Conservation (phyloP, 2,888 invertebrate genomes). For the Ellobium chinense region DNA sequence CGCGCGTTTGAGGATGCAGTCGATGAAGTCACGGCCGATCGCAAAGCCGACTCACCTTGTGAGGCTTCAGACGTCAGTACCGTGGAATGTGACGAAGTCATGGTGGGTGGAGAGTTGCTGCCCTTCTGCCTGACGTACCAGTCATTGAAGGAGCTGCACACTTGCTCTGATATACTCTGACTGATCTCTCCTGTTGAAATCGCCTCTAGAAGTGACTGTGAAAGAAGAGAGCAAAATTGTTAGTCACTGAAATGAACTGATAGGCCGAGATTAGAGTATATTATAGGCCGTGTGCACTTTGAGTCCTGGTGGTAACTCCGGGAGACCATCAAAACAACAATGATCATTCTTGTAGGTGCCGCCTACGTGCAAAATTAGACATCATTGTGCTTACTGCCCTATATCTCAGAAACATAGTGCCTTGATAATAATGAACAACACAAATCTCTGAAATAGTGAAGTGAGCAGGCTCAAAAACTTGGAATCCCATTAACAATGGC, state of each 20-base stretch:
- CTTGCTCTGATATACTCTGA: constrained; percentile 26
- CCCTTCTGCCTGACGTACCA: constrained; percentile 32
- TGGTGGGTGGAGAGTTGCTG: not conserved
- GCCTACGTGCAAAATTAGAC: no score
- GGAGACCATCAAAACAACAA: no score
- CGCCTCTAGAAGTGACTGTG: constrained; percentile 34
- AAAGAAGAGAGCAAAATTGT: not conserved
- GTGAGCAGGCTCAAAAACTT: no score
- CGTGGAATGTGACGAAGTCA: not conserved
- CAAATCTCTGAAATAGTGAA: no score
- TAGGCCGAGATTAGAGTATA: not conserved
- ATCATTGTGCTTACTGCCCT: no score
- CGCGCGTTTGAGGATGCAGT: not conserved
- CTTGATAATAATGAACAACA: no score
- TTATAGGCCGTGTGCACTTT: no score
- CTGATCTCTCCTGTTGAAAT: constrained; percentile 26
- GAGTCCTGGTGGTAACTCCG: no score
- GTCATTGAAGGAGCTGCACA: constrained; percentile 31
- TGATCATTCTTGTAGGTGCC: no score
- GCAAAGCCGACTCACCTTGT: not conserved
- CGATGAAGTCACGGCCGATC: not conserved
- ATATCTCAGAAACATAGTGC: no score
- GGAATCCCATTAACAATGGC: no score
- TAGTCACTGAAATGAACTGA: not conserved
- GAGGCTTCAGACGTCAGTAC: not conserved